These are phyloP conservation scores for Conus canariensis DNA, from an alignment of 2,888 invertebrate species.

Conservation along the genomic window DNA sequence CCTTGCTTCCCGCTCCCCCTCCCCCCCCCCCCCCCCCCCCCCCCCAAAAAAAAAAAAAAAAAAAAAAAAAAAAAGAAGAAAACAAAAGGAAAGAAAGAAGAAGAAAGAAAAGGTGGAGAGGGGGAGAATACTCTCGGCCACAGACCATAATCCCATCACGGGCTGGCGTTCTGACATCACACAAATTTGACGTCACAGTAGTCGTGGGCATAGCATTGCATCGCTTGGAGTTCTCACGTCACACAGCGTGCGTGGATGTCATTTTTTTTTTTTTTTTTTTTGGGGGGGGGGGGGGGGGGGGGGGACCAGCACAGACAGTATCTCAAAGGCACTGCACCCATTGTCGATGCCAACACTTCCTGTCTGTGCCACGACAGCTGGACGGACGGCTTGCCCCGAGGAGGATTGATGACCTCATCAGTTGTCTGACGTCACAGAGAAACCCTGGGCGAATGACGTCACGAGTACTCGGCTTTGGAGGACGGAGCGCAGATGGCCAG, in stretches of 20 bases:
- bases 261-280: background rate
- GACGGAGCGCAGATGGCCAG: constrained; percentile 57
- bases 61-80: no score
- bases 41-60: no score
- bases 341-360: no score
- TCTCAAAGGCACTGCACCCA: no score
- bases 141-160: background rate
- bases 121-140: background rate
- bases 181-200: background rate
- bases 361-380: no score
- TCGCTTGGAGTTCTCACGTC: background rate
- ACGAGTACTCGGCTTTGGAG: constrained; percentile 36
- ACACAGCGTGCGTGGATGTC: background rate
- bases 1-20: no score
- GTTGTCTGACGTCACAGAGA: background rate
- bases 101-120: no score
- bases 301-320: no score
- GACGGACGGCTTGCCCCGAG: background rate
- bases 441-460: background rate
- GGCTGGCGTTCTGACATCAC: background rate
- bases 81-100: no score
- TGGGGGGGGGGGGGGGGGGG: no score
- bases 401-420: background rate
- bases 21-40: no score
- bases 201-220: background rate